Base-by-base conservation (phyloP, 2,888 invertebrate species). In the Eupithecia insigniata region DNA sequence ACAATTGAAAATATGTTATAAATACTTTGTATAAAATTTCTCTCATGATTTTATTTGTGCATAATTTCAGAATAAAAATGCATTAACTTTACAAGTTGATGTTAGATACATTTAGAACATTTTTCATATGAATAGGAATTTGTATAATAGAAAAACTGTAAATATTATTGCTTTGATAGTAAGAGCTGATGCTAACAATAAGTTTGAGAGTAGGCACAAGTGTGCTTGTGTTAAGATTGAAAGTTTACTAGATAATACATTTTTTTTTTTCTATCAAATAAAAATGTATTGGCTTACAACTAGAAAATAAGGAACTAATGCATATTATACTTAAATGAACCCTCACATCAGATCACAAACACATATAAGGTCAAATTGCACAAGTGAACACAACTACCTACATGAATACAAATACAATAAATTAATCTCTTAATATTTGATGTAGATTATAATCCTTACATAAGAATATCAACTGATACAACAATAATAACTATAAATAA, bases 221-320 rank as follows among this genome's bases (percentile, higher is more conserved):
- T 81, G 79, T 78, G 77, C 80, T 81, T 80, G 34, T 61, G 78
- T 78, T 78, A 79, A 81, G 79, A 80, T 83, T 81, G 80, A 78
- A 82, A 79, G 70, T 81, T 77, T 80, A 80, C 71, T 81, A 76
- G 79, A 81, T 78, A 78, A 79, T 79, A 78, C 72, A 80, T 84
- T 81, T 83, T 80, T 80, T 84, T 18, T 81, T 80, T 73, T 80
- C 84, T 86, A 82, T 82, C 84, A 84, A 87, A 86, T 82, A 84
- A 87, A 87, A 85, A 76, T 83, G 83, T 82, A 84, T 87, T 89
- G 83, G 86, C 89, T 87, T 89, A 88, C 85, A 84, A 81, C 92
- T 92, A 93, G 83, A 87, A 90, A 91, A 90, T 91, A 93, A 94
- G 94, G 94, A 94, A 94, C 94, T 92, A 87, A 92, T 92, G 90